Evolutionary conservation across 2,113 vertebrate genomes (phyloP).

Genomic region (Hypocryptadius cinnamomeus): DNA sequence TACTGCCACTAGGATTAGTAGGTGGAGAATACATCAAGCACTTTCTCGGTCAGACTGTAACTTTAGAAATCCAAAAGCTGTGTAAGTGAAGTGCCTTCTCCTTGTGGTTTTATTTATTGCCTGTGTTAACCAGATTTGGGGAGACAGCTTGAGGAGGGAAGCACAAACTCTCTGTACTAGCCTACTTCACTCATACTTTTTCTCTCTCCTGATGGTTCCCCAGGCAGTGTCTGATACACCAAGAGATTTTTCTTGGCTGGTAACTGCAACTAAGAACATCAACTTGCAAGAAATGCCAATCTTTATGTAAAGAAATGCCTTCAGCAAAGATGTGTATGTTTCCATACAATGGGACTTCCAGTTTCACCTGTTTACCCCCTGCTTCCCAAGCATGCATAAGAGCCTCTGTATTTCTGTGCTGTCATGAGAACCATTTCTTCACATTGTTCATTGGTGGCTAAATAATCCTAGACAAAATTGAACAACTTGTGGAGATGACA

Average conservation of each 20-base stretch:
- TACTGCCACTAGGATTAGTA: neutral
- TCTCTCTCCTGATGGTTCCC: neutral
- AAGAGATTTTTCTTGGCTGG: neutral
- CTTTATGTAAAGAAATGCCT: neutral
- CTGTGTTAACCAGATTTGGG: neutral
- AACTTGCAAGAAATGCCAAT: neutral
- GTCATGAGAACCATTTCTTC: neutral
- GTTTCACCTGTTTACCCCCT: neutral
- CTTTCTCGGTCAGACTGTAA: neutral
- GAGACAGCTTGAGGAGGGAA: neutral
- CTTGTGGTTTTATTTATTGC: neutral
- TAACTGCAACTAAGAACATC: neutral
- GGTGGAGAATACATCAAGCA: neutral
- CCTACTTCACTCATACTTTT: neutral
- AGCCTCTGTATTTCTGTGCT: neutral
- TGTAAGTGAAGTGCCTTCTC: neutral
- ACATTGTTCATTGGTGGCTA: neutral
- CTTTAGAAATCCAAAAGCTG: neutral
- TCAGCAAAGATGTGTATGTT: neutral
- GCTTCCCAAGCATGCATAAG: neutral
- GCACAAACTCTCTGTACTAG: neutral
- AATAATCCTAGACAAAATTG: neutral
- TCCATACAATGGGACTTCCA: neutral
- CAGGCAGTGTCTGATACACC: neutral
- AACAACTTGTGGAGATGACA: neutral